Evolutionary conservation across 2,113 vertebrate genomes (phyloP).

Genomic region (Accipiter cooperii): DNA sequence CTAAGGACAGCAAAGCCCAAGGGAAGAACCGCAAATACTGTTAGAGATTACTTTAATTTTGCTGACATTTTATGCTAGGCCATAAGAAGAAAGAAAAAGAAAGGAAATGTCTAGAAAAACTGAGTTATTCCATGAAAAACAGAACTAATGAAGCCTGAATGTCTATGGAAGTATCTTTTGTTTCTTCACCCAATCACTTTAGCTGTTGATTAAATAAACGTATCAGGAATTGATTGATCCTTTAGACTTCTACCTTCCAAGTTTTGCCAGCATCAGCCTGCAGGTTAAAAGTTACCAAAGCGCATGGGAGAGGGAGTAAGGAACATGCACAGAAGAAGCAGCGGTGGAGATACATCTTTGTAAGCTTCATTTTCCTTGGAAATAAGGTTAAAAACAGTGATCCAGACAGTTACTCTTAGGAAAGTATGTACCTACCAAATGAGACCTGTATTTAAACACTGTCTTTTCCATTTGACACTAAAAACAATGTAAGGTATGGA

Average conservation of each 20-base stretch:
- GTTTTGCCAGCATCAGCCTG: not conserved
- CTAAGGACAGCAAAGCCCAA: not conserved
- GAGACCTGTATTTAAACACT: not conserved
- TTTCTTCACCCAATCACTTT: not conserved
- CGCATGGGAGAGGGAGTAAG: not conserved
- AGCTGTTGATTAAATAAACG: not conserved
- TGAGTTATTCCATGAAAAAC: not conserved
- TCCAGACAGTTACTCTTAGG: not conserved
- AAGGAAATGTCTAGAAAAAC: not conserved
- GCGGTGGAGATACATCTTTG: not conserved
- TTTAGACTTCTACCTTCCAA: not conserved
- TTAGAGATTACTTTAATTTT: not conserved
- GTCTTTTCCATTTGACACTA: not conserved
- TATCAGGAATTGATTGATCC: not conserved
- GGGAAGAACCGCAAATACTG: not conserved
- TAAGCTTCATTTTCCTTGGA: not conserved
- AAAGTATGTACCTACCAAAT: not conserved
- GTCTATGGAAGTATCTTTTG: not conserved
- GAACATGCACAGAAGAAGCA: accelerated
- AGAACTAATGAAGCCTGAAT: not conserved
- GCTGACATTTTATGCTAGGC: not conserved
- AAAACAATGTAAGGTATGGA: not conserved
- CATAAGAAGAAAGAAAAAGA: not conserved
- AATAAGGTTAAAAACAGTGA: not conserved
- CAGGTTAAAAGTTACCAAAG: not conserved